Base-by-base conservation (phyloP, 2,797 vertebrate species). In the Clamator glandarius region DNA sequence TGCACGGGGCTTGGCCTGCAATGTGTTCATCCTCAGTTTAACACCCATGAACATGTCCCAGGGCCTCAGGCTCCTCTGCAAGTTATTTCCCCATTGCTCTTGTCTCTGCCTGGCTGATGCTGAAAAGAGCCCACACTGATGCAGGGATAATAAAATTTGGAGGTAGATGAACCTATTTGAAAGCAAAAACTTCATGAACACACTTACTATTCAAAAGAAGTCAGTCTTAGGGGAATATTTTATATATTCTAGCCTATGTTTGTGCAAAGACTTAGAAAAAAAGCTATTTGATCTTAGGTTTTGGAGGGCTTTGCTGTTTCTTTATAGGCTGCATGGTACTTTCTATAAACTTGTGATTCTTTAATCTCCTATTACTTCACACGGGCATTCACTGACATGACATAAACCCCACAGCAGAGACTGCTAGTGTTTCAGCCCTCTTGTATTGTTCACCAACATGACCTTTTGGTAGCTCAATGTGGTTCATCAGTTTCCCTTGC, bases 21-120 rank as follows among this genome's bases (percentile, higher is more conserved):
- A 3, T 8, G 35, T 5, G 1, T 31, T 54, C 48, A 50, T 36
- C 41, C 15, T 68, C 13, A 0, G 3, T 7, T 16, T 25, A 11
- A 25, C 11, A 62, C 42, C 28, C 12, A 4, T 1, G 2, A 24
- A 50, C 3, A 1, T 1, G 4, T 6, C 42, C 3, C 1, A 8
- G 48, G 13, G 42, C 18, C 58, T 26, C 58, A 13, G 25, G 48
- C 18, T 46, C 25, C 72, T 28, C 35, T 19, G 16, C 15, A 6
- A 39, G 13, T 6, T 52, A 17, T 36, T 78, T 36, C 7, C 28
- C 4, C 25, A 13, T 18, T 16, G 25, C 21, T 48, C 31, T 23
- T 44, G 24, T 21, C 42, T 51, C 35, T 84, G 57, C 46, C 23
- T 0, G 2, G 29, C 21, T 1, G 2, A 6, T 25, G 26, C 12